Conservation (phyloP, 2,888 invertebrate species). For the Lycaena phlaeas region DNA sequence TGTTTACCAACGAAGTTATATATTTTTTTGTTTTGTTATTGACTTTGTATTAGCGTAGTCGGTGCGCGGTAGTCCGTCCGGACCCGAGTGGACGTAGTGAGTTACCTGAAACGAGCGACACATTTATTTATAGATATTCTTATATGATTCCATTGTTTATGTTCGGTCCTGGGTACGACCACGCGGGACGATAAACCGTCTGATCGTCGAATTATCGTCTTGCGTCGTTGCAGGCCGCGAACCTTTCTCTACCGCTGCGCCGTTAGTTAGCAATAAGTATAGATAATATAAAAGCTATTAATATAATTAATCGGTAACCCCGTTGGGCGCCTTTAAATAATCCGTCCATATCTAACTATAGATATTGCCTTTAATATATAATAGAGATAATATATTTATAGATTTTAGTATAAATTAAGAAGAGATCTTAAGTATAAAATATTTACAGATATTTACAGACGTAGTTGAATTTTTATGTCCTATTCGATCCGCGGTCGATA, state of each 20-base stretch:
- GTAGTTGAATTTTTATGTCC: conserved; percentile 29
- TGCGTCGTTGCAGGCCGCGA: conserved; percentile 14
- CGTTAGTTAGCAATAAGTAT: conserved; percentile 43
- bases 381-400: conserved; percentile 73
- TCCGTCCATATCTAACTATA: conserved; percentile 71
- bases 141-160: conserved; percentile 56
- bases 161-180: conserved; percentile 9
- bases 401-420: conserved; percentile 55
- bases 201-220: background rate
- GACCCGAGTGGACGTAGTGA: conserved; percentile 50
- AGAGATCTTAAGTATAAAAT: conserved; percentile 49
- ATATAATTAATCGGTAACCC: conserved; percentile 68
- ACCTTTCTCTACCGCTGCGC: conserved; percentile 48
- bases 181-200: background rate
- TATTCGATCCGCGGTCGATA: conserved; percentile 1
- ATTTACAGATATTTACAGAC: conserved; percentile 27
- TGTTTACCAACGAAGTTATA: conserved; percentile 69
- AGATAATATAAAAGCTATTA: conserved; percentile 54
- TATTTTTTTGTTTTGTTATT: conserved; percentile 51
- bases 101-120: conserved; percentile 65
- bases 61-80: conserved; percentile 46
- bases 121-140: conserved; percentile 63
- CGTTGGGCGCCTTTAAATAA: conserved; percentile 69
- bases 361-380: conserved; percentile 73
- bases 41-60: conserved; percentile 45